Evolutionary conservation across 2,113 vertebrate species (phyloP).

Genomic region (Oryzias celebensis): DNA sequence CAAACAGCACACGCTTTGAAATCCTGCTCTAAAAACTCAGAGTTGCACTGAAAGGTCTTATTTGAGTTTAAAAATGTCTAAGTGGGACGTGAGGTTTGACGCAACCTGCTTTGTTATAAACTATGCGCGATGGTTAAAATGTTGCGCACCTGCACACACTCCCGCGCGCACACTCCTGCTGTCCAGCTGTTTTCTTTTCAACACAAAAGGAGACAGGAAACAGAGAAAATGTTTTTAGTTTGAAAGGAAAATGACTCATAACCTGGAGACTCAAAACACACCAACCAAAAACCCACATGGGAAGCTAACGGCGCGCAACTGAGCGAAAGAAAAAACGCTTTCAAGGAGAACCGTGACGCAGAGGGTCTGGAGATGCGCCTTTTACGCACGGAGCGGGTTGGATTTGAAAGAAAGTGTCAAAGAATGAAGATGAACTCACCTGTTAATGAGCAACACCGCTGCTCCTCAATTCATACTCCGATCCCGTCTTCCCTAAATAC

Average conservation of each 20-base stretch:
- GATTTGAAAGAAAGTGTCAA: accelerated
- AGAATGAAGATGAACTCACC: constrained; percentile 30
- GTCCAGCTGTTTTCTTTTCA: neutral
- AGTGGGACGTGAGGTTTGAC: no score
- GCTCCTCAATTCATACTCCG: constrained; percentile 51
- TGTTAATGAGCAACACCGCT: constrained; percentile 33
- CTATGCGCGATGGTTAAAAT: no score
- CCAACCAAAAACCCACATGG: constrained; percentile 10
- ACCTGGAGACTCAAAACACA: constrained; percentile 23
- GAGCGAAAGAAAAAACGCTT: constrained; percentile 28
- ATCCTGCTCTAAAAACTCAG: no score
- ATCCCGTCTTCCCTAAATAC: neutral
- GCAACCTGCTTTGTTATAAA: no score
- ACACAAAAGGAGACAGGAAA: constrained; percentile 40
- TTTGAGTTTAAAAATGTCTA: no score
- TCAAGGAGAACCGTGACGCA: constrained; percentile 12
- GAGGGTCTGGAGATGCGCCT: constrained; percentile 3
- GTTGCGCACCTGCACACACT: constrained; percentile 52
- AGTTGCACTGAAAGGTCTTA: no score
- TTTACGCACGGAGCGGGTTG: constrained; percentile 10
- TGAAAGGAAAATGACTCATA: constrained; percentile 59
- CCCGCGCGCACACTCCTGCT: neutral
- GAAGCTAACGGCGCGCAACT: constrained; percentile 20
- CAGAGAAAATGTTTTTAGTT: constrained; percentile 36
- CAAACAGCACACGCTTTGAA: no score